Evolutionary conservation across 1,140 invertebrate species (phyloP).

Genomic region (Drosophila quadrilineata): DNA sequence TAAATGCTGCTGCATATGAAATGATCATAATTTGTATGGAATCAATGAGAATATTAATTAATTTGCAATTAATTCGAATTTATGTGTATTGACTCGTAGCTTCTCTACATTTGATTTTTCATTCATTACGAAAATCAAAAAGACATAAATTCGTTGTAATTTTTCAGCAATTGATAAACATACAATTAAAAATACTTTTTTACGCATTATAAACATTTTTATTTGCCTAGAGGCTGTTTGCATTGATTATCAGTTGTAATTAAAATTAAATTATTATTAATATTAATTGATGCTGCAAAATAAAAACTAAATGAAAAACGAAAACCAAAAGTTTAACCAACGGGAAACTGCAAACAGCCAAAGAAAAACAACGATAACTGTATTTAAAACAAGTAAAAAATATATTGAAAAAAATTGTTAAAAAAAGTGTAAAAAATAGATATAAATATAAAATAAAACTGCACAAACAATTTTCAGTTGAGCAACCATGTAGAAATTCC

Average conservation of each 20-base stretch:
- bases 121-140: no score
- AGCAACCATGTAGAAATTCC: constrained; percentile 81
- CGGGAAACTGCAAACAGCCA: constrained; percentile 64
- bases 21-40: no score
- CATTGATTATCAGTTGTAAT: constrained; percentile 50
- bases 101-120: no score
- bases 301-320: constrained; percentile 21
- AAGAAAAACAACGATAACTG: constrained; percentile 49
- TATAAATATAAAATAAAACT: constrained; percentile 62
- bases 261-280: constrained; percentile 72
- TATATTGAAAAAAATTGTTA: constrained; percentile 48
- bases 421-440: no score
- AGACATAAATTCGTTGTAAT: no score
- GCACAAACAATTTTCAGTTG: constrained; percentile 80
- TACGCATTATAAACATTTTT: constrained; percentile 40
- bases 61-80: not conserved
- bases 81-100: constrained; percentile 1
- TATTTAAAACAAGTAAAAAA: constrained; percentile 12
- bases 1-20: no score
- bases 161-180: no score
- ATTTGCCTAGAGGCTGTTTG: constrained; percentile 43
- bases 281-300: constrained; percentile 53
- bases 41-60: not conserved
- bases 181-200: no score
- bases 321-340: constrained; percentile 44